Base-by-base conservation (phyloP, 2,888 invertebrate species). In the Malthinus seriepunctatus region DNA sequence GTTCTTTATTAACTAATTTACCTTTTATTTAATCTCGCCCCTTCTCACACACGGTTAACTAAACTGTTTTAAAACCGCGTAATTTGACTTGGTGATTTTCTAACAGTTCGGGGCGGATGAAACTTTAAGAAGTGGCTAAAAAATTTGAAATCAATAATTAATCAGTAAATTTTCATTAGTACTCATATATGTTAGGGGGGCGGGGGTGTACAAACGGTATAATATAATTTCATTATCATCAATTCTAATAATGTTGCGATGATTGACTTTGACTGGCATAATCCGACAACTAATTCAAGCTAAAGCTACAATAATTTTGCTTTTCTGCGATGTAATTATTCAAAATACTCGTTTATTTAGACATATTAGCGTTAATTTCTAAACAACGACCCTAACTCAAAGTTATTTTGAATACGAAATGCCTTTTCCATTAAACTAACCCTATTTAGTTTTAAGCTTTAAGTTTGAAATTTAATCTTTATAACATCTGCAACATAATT, bases 221-320 rank as follows among this genome's bases (percentile, higher is more conserved):
- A 61, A 61, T 62, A 55, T 62, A 62, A 63, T 67, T 63, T 60
- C 62, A 65, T 65, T 65, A 65, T 67, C 67, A 67, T 67, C 65
- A 67, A 67, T 67, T 63, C 65, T 65, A 65, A 67, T 67, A 65
- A 64, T 46, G 58, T 35, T 51, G 56, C 52, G 63, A 62, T 60
- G 65, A 66, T 60, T 65, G 65, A 67, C 67, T 67, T 67, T 67
- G 67, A 67, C 60, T 63, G 63, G 62, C 65, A 51, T 60, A 56
- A 58, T 63, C 60, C 60, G 35, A 49, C 56, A 54, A 56, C 61
- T 50, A 53, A 56, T 61, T 56, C 54, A 47, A 57, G 55, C 56
- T 60, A 52, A 23, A 50, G 56, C 55, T 44, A 46, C 39, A 53
- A 55, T 54, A 60, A 56, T 51, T 56, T 60, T 39, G 56, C 53